Base-by-base conservation (phyloP, 2,797 vertebrate genomes). In the Chromobotia macracanthus region DNA sequence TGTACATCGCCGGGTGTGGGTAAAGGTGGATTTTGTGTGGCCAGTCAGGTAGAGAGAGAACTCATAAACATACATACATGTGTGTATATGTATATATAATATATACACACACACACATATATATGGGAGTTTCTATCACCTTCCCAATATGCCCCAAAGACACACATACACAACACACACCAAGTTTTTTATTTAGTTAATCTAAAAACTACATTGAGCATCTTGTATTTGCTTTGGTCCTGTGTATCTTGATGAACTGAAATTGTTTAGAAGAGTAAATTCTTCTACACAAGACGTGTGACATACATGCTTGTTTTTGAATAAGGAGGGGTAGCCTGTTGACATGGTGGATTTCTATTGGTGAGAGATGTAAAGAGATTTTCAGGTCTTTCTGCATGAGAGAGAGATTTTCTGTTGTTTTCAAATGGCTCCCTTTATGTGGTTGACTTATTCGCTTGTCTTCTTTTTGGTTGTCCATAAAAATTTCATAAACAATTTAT, bases 1-100 rank as follows among this genome's bases (percentile, higher is more conserved):
- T 25, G 63, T 44, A 8, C 9, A 71, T 75, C 5, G 5, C 31
- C 70, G 86, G 87, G 88, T 85, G 87, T 88, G 86, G 84, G 88
- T 82, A 84, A 86, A 87, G 67, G 72, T 76, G 63, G 44, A 38
- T 79, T 82, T 71, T 18, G n/a, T 78, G 63, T 28, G 38, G 38
- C 35, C 18, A 19, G 71, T 46, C 41, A 19, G 41, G 41, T 73
- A 48, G 11, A 53, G n/a, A 70, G 7, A 13, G 23, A 55, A 9
- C 12, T 2, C 18, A n/a, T 1, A 1, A 23, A 16, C 53, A 55
- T 16, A 41, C 38, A 8, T 19, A 55, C 10, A 23, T 2, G 11
- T 10, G 23, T 1, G 23, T 19, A 11, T 3, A 23, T 21, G 1
- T 11, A 51, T n/a, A 38, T 7, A 38, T 38, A 7, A 5, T 61